Conservation (phyloP, 2,113 vertebrate species). For the Drymodes brunneopygia region DNA sequence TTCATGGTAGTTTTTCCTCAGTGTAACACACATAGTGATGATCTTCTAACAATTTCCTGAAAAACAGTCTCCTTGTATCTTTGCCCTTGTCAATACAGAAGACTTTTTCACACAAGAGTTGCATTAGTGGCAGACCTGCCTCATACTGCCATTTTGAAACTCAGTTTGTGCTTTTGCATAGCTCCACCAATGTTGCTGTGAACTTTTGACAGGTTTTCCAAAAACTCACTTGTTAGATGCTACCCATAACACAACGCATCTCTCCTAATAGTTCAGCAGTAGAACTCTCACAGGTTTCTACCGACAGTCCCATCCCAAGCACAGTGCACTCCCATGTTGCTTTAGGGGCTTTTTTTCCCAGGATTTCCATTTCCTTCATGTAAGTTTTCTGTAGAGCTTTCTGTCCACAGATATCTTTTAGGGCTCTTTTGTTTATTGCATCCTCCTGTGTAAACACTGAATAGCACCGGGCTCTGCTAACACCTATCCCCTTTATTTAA, state of each 20-base stretch:
- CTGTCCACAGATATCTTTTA: not conserved
- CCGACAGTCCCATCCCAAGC: not conserved
- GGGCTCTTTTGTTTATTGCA: not conserved
- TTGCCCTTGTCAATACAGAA: not conserved
- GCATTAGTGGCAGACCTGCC: not conserved
- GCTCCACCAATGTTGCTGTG: not conserved
- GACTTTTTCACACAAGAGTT: not conserved
- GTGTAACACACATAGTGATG: not conserved
- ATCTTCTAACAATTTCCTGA: not conserved
- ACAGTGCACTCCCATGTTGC: not conserved
- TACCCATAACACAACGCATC: not conserved
- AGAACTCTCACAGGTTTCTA: not conserved
- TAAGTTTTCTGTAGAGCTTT: not conserved
- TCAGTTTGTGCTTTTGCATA: not conserved
- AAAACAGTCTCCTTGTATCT: not conserved
- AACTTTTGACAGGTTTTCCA: not conserved
- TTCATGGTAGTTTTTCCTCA: not conserved
- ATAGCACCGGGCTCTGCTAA: not conserved
- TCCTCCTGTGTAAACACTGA: not conserved
- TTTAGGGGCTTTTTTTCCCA: not conserved
- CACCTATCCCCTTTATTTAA: not conserved
- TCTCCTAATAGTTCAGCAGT: not conserved
- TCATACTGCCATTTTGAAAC: not conserved
- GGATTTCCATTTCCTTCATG: not conserved
- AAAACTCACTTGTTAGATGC: not conserved